A percentile compares a stretch with the other conserved stretches of the same genome.
Evolutionary conservation across 2,797 vertebrate genomes (phyloP).

Genomic region (Pristis pectinata): DNA sequence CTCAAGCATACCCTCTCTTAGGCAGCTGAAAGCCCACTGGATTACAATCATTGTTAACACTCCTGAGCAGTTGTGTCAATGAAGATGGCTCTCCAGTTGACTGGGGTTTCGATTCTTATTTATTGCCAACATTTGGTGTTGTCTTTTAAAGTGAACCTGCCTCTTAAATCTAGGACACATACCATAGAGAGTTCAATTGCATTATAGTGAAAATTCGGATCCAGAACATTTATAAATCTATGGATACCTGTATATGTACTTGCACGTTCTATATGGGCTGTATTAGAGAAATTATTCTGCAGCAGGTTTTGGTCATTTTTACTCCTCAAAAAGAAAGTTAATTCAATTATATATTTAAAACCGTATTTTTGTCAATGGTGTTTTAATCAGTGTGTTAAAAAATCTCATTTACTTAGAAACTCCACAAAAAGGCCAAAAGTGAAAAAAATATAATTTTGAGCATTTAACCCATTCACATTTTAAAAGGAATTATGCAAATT

Average conservation of each 20-base stretch:
- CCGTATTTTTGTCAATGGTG: neutral
- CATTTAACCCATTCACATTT: neutral
- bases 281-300: neutral
- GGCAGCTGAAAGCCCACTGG: too few species aligned
- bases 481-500: neutral
- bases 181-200: too few species aligned
- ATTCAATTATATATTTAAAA: neutral
- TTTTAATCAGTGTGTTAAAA: neutral
- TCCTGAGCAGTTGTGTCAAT: too few species aligned
- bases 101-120: too few species aligned
- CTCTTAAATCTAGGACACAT: too few species aligned
- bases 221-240: neutral
- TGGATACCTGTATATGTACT: neutral
- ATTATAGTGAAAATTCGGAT: too few species aligned
- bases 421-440: neutral
- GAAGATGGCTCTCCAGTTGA: too few species aligned
- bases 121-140: too few species aligned
- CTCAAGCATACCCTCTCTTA: too few species aligned
- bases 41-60: too few species aligned
- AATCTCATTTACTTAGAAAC: neutral
- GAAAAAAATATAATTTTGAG: neutral
- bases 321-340: neutral
- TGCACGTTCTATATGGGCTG: neutral
- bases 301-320: neutral
- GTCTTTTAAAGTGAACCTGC: too few species aligned